Evolutionary conservation across 2,797 vertebrate genomes (phyloP).

Genomic region (Falco naumanni): DNA sequence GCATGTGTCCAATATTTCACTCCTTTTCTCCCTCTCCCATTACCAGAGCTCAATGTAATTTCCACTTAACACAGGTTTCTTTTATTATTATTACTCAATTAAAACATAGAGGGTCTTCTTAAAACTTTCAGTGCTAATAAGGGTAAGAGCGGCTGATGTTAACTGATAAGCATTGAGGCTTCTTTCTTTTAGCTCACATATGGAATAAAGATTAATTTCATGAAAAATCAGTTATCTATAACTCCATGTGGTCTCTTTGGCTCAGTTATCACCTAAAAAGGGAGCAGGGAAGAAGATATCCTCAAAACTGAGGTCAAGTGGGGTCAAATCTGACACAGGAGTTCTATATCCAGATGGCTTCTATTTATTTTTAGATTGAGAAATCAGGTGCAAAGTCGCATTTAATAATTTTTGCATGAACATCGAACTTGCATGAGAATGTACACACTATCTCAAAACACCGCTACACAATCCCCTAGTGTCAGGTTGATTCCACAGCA

Average conservation of each 20-base stretch:
- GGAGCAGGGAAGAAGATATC: background rate
- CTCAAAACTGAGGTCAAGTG: background rate
- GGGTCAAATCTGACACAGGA: background rate
- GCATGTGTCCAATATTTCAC: conserved; percentile 25
- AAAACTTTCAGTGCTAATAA: background rate
- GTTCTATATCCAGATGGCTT: background rate
- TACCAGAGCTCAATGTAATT: conserved; percentile 31
- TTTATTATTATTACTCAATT: conserved; percentile 34
- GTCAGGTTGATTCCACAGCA: background rate
- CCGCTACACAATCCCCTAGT: background rate
- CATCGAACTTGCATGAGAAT: background rate
- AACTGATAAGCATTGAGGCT: background rate
- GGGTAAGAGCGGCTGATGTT: background rate
- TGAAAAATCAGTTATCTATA: background rate
- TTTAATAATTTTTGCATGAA: background rate
- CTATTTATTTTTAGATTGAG: background rate
- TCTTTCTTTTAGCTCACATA: background rate
- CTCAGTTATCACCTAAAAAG: background rate
- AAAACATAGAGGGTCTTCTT: background rate
- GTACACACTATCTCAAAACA: background rate
- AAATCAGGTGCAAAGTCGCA: background rate
- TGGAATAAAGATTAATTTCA: background rate
- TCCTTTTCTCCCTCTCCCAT: conserved; percentile 35
- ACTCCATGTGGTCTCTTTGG: background rate
- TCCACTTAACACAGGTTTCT: conserved; percentile 53